phyloP scores from a whole-genome alignment of 23 tunicate species.

The Halocynthia roretzi region DNA sequence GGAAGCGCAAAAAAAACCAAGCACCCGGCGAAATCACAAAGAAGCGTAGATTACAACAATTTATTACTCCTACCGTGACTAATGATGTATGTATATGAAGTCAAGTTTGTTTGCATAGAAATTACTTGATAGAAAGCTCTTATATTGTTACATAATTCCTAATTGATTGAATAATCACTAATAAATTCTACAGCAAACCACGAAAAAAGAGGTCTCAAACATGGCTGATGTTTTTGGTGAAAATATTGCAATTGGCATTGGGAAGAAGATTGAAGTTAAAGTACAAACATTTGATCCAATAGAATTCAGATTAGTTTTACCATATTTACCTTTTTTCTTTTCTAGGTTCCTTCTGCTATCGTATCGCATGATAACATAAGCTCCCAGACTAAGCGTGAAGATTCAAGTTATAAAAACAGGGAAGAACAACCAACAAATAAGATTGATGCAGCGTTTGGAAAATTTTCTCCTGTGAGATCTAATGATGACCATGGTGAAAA shows the following conservation, averaged over 20 bases:
- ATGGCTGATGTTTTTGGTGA: conserved; percentile 6
- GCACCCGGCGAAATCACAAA: neutral
- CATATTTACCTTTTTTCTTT: neutral
- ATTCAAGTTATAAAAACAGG: too few species aligned
- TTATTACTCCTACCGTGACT: neutral
- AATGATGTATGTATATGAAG: neutral
- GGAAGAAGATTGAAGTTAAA: conserved; percentile 16
- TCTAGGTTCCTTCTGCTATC: conserved; percentile 7
- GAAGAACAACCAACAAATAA: too few species aligned
- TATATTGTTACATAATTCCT: neutral
- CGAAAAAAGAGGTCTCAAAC: neutral
- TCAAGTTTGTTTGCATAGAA: too few species aligned
- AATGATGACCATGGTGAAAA: conserved; percentile 1
- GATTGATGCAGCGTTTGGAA: conserved; percentile 43
- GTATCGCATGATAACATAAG: neutral
- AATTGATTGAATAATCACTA: neutral
- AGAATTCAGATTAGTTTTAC: too few species aligned
- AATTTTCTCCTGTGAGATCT: conserved; percentile 1
- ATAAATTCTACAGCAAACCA: neutral
- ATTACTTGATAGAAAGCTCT: too few species aligned
- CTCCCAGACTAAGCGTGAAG: too few species aligned
- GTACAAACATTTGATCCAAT: neutral
- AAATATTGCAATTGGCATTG: neutral
- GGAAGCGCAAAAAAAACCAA: conserved; percentile 9
- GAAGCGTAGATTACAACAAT: neutral